Percentiles rank a stretch among this genome's conserved stretches.
Evolutionary conservation across 37 sponge, comb jelly and placozoan genomes (phyloP).

Genomic region (Hormiphora californensis): DNA sequence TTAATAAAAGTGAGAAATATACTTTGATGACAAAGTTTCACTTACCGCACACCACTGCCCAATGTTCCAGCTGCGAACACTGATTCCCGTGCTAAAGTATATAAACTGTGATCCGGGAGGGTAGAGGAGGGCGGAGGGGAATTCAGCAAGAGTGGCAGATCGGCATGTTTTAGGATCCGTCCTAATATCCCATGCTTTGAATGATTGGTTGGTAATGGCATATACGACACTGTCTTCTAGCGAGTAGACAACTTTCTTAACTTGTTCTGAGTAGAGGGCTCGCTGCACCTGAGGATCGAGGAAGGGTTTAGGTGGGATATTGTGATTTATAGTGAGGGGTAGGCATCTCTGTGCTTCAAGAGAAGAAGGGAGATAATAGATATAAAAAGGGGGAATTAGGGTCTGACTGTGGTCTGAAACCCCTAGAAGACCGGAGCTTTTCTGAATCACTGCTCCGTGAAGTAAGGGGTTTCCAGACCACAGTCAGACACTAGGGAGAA

Average conservation of each 20-base stretch:
- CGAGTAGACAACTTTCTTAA: conserved; percentile 28
- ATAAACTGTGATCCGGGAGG: conserved; percentile 23
- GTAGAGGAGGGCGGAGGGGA: conserved; percentile 47
- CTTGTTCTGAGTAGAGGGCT: conserved; percentile 8
- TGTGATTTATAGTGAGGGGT: too few relatives aligned
- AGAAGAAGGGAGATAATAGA: too few relatives aligned
- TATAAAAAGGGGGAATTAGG: too few relatives aligned
- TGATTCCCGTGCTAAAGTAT: conserved; percentile 47
- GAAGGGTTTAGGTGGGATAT: not conserved
- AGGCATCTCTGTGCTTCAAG: too few relatives aligned
- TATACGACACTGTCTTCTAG: not conserved
- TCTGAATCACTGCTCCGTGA: too few relatives aligned
- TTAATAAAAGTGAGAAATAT: too few relatives aligned
- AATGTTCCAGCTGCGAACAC: conserved; percentile 26
- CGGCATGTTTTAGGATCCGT: conserved; percentile 23
- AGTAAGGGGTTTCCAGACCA: too few relatives aligned
- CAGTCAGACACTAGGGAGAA: too few relatives aligned
- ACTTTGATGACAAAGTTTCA: too few relatives aligned
- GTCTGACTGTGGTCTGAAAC: too few relatives aligned
- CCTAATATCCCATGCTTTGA: conserved; percentile 50
- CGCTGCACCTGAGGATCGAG: not conserved
- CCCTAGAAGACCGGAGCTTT: too few relatives aligned
- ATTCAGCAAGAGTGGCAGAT: conserved; percentile 23
- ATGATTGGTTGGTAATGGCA: conserved; percentile 16
- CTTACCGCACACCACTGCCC: conserved; percentile 16